Evolutionary conservation across 2,888 invertebrate species (phyloP).

Genomic region (Ptychoptera contaminata): DNA sequence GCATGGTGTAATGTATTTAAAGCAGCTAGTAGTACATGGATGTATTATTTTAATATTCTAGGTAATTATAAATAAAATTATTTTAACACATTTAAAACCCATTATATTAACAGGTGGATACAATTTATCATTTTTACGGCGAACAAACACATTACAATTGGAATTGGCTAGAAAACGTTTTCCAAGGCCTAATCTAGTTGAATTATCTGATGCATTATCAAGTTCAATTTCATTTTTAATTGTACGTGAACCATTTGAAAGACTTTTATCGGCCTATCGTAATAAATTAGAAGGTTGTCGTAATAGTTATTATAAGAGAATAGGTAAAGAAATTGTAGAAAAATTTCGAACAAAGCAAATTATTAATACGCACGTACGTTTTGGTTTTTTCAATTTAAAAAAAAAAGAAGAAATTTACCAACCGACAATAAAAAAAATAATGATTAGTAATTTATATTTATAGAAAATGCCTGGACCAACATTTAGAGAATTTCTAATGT

Average conservation of each 20-base stretch:
- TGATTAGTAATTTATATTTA: slow-evolving; percentile 6
- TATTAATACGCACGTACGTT: no score
- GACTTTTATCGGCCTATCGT: slow-evolving; percentile 53
- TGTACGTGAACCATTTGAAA: slow-evolving; percentile 57
- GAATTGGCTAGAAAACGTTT: slow-evolving; percentile 51
- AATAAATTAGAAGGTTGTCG: slow-evolving; percentile 57
- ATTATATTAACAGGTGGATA: slow-evolving; percentile 36
- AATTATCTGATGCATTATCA: slow-evolving; percentile 44
- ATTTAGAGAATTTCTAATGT: slow-evolving; percentile 55
- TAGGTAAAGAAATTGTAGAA: slow-evolving; percentile 47
- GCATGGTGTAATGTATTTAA: slow-evolving; percentile 65
- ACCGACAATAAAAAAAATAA: slow-evolving; percentile 4
- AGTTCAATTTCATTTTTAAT: slow-evolving; percentile 50
- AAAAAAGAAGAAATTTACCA: neutral
- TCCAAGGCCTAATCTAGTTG: slow-evolving; percentile 46
- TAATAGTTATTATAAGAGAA: slow-evolving; percentile 50
- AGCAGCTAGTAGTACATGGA: slow-evolving; percentile 65
- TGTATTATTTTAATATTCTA: slow-evolving; percentile 61
- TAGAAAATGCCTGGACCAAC: slow-evolving; percentile 34
- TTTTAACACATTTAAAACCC: neutral
- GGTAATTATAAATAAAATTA: slow-evolving; percentile 31
- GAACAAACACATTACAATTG: slow-evolving; percentile 44
- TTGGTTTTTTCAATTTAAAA: slow-evolving; percentile 13
- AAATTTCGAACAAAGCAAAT: slow-evolving; percentile 33
- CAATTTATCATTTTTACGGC: slow-evolving; percentile 39